Conservation (phyloP, 2,113 vertebrate species). For the Corythaixoides concolor region DNA sequence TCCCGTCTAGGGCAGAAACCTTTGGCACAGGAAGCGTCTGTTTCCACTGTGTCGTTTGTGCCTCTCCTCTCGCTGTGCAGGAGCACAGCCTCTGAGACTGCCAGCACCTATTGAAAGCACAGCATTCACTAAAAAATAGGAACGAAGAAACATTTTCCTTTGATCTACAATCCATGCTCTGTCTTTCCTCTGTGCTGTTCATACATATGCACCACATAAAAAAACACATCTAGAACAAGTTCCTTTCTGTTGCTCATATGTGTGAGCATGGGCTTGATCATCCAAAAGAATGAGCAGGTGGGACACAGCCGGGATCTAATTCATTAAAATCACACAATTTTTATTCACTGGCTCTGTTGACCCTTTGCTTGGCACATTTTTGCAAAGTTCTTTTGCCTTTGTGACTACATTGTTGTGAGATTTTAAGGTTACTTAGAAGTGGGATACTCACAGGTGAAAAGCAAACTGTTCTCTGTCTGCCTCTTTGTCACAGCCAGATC, state of each 20-base stretch:
- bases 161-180: neutral
- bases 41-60: neutral
- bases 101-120: neutral
- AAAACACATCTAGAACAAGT: neutral
- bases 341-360: neutral
- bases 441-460: neutral
- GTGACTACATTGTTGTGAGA: neutral
- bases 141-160: neutral
- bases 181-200: neutral
- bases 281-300: neutral
- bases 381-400: neutral
- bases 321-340: neutral
- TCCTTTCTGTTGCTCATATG: neutral
- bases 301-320: neutral
- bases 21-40: neutral
- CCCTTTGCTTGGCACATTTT: neutral
- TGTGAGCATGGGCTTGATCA: neutral
- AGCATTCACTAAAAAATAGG: neutral
- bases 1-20: neutral
- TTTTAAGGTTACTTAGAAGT: neutral
- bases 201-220: neutral
- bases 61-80: neutral
- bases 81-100: neutral
- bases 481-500: neutral
- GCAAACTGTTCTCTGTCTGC: neutral